Percentiles rank a stretch among this genome's conserved stretches.
Evolutionary conservation across 2,888 invertebrate genomes (phyloP).

Genomic region (Gerris lacustris): DNA sequence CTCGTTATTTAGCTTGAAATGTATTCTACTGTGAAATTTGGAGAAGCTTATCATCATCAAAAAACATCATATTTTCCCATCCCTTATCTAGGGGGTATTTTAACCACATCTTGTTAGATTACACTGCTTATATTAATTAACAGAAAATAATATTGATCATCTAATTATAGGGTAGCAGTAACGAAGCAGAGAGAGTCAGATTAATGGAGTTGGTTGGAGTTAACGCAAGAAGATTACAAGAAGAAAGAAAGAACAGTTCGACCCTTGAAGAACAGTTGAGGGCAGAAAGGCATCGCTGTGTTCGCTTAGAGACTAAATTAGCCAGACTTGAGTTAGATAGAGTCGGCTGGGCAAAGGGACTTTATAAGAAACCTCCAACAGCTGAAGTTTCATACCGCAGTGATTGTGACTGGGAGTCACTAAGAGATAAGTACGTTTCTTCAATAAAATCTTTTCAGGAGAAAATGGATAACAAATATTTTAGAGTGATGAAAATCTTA

Average conservation of each 20-base stretch:
- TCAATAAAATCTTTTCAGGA: too few relatives aligned
- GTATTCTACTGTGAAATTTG: too few relatives aligned
- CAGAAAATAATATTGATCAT: too few relatives aligned
- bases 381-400: neutral
- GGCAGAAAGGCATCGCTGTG: slow-evolving; percentile 44
- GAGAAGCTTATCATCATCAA: too few relatives aligned
- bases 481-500: too few relatives aligned
- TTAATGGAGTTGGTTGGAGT: slow-evolving; percentile 47
- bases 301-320: slow-evolving; percentile 45
- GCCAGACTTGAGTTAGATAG: slow-evolving; percentile 46
- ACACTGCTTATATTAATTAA: too few relatives aligned
- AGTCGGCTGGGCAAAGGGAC: slow-evolving; percentile 38
- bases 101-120: too few relatives aligned
- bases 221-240: slow-evolving; percentile 46
- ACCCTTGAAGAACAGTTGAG: slow-evolving; percentile 31
- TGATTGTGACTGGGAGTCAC: slow-evolving; percentile 4
- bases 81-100: too few relatives aligned
- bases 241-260: slow-evolving; percentile 39
- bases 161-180: neutral
- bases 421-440: neutral
- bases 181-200: slow-evolving; percentile 48
- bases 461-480: too few relatives aligned
- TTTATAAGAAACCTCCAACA: neutral
- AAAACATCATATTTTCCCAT: too few relatives aligned
- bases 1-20: too few relatives aligned